A percentile compares a stretch with the other conserved stretches of the same genome.
Evolutionary conservation across 2,113 vertebrate species (phyloP).

Genomic region (Notechis scutatus): DNA sequence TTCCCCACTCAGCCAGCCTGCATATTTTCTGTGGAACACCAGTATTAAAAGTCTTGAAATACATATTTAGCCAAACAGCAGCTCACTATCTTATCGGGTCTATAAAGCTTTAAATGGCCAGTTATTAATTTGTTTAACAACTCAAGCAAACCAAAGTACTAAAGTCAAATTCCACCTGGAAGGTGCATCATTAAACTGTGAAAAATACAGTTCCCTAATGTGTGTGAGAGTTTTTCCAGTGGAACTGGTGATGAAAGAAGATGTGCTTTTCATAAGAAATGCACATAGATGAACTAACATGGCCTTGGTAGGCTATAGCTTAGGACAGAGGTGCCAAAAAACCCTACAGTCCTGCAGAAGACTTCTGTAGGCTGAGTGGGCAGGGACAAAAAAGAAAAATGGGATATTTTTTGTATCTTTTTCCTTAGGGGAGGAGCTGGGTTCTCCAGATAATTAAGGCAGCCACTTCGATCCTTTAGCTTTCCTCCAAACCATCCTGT

Average conservation of each 20-base stretch:
- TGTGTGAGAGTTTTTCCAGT: neutral
- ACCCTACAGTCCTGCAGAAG: neutral
- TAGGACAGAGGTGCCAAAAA: neutral
- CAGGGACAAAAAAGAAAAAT: neutral
- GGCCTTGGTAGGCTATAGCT: neutral
- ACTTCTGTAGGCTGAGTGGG: neutral
- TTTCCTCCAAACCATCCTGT: neutral
- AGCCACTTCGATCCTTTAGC: neutral
- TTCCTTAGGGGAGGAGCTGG: neutral
- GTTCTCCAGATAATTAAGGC: neutral
- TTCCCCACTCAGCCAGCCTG: neutral
- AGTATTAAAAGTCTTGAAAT: neutral
- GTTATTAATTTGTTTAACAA: constrained; percentile 20
- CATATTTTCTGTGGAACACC: neutral
- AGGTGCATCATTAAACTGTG: neutral
- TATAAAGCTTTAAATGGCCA: constrained; percentile 7
- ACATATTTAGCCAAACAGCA: neutral
- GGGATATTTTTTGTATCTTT: neutral
- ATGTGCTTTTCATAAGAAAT: neutral
- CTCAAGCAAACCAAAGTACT: neutral
- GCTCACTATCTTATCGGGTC: neutral
- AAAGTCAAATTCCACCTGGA: neutral
- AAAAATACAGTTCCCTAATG: neutral
- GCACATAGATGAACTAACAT: neutral
- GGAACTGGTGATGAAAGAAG: neutral